Conservation (phyloP, 30 jellyfish, hydroid and myxozoan species). For the Phacellophora camtschatica region DNA sequence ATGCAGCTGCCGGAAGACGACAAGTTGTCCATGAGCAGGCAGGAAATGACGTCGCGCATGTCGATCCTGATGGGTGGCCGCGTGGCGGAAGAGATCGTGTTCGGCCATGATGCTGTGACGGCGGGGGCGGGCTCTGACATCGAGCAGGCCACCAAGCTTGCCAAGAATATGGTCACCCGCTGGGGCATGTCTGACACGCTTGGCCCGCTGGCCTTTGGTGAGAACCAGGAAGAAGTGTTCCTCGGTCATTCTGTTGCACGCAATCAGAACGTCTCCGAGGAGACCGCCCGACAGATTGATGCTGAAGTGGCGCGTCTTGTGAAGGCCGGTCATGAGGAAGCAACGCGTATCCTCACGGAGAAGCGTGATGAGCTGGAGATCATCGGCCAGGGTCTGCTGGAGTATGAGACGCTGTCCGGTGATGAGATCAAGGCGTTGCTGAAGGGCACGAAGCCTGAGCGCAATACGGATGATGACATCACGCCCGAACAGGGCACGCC, state of each 20-base stretch:
- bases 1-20: neutral
- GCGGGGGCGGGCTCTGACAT: neutral
- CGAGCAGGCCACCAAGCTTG: neutral
- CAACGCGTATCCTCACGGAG: neutral
- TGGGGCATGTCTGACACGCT: slow-evolving; percentile 4
- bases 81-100: neutral
- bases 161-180: neutral
- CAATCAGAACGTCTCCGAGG: neutral
- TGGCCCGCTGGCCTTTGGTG: neutral
- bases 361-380: neutral
- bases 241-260: neutral
- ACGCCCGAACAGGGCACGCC: too few species aligned
- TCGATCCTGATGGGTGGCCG: neutral
- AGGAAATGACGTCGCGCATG: neutral
- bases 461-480: neutral
- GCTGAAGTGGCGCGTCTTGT: neutral
- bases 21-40: neutral
- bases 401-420: neutral
- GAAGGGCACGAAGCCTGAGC: neutral
- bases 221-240: neutral
- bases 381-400: neutral
- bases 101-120: neutral
- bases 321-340: neutral
- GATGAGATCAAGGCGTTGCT: neutral
- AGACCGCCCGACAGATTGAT: slow-evolving; percentile 3